These are phyloP conservation scores for Caenorhabditis sulstoni DNA, from an alignment of 2,888 invertebrate genomes.

Conservation along the genomic window DNA sequence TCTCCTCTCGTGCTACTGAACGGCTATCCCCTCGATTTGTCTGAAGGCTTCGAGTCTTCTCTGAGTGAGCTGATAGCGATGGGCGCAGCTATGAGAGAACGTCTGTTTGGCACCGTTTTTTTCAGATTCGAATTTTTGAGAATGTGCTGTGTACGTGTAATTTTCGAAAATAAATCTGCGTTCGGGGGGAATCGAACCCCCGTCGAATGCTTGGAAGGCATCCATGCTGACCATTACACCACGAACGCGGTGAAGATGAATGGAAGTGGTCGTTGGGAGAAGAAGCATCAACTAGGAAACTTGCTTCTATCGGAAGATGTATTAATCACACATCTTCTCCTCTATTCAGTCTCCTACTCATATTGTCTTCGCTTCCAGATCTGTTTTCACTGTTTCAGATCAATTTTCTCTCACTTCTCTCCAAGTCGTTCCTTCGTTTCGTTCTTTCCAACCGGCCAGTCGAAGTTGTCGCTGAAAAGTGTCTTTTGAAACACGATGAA, in stretches of 20 bases:
- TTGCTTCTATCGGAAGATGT: neutral
- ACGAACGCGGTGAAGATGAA: constrained; percentile 61
- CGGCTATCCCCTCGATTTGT: constrained; percentile 88
- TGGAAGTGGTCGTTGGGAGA: neutral
- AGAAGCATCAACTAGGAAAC: neutral
- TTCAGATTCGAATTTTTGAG: no score
- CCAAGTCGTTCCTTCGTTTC: constrained; percentile 60
- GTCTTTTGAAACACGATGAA: neutral
- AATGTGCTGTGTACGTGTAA: no score
- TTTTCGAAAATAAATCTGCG: constrained; percentile 58
- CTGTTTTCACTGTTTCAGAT: constrained; percentile 30
- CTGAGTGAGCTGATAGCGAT: neutral
- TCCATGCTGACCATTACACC: constrained; percentile 76
- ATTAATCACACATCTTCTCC: neutral
- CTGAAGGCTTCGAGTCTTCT: constrained; percentile 22
- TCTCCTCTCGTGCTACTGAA: constrained; percentile 89
- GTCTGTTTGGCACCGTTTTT: no score
- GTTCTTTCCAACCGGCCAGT: constrained; percentile 65
- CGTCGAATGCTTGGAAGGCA: constrained; percentile 76
- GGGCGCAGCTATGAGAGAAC: no score
- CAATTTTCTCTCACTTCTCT: constrained; percentile 51
- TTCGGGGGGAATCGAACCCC: constrained; percentile 74
- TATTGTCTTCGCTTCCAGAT: neutral
- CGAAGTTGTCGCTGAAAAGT: constrained; percentile 34
- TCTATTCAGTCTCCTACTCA: no score